These are phyloP conservation scores for Cantharis flavilabris DNA, from an alignment of 2,888 invertebrate species.

Conservation along the genomic window DNA sequence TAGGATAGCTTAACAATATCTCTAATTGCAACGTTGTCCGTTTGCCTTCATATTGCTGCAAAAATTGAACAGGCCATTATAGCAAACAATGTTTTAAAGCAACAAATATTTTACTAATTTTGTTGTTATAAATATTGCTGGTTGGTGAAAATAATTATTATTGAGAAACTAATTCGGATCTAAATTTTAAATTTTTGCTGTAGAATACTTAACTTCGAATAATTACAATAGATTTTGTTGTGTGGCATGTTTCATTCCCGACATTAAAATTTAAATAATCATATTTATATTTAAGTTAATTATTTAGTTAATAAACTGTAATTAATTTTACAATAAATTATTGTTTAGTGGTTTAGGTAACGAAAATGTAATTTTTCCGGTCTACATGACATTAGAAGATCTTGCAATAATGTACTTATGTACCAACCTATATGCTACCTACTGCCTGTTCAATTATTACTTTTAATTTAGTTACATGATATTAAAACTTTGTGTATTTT, in stretches of 20 bases:
- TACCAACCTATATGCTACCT: neutral
- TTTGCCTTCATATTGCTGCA: constrained; percentile 36
- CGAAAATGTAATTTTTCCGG: neutral
- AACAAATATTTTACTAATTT: neutral
- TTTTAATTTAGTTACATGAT: neutral
- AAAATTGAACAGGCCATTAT: constrained; percentile 22
- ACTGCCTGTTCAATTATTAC: constrained; percentile 25
- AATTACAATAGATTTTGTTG: neutral
- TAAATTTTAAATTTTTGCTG: neutral
- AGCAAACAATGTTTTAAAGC: constrained; percentile 2
- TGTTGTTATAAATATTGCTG: neutral
- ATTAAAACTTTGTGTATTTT: constrained; percentile 30
- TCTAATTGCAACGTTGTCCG: constrained; percentile 45
- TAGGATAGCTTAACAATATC: constrained; percentile 45
- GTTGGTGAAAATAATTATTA: neutral
- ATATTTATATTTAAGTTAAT: no score
- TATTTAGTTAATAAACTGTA: no score
- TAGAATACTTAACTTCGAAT: neutral
- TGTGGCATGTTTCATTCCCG: neutral
- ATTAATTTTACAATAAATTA: no score
- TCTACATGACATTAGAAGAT: neutral
- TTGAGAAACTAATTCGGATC: neutral
- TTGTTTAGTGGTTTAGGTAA: neutral
- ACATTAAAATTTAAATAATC: neutral
- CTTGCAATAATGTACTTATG: neutral